Evolutionary conservation across 1,140 invertebrate genomes (phyloP).

Genomic region (Camponotus pennsylvanicus): DNA sequence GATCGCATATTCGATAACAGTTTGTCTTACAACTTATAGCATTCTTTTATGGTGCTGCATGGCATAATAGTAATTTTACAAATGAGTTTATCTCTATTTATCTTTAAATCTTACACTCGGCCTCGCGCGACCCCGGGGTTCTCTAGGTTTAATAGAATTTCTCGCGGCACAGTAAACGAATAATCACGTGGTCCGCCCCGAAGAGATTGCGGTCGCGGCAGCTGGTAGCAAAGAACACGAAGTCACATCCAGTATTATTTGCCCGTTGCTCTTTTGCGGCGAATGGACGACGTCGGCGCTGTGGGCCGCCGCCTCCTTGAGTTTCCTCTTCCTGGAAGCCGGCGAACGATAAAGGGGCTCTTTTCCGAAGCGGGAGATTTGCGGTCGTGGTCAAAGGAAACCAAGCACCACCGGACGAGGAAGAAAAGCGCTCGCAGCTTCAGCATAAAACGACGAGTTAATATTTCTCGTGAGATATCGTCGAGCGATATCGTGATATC

Average conservation of each 20-base stretch:
- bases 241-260: slow-evolving; percentile 48
- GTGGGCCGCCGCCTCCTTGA: neutral
- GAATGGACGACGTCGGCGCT: neutral
- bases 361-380: slow-evolving; percentile 52
- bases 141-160: slow-evolving; percentile 18
- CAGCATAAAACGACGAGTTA: slow-evolving; percentile 20
- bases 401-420: neutral
- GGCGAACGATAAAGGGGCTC: slow-evolving; percentile 30
- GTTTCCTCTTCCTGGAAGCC: slow-evolving; percentile 44
- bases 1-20: neutral
- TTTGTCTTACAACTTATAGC: no score
- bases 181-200: neutral
- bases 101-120: neutral
- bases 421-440: slow-evolving; percentile 26
- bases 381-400: slow-evolving; percentile 41
- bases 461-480: slow-evolving; percentile 31
- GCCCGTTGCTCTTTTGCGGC: slow-evolving; percentile 4
- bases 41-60: neutral
- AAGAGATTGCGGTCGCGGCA: slow-evolving; percentile 47
- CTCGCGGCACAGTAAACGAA: slow-evolving; percentile 37
- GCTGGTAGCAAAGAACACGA: slow-evolving; percentile 9
- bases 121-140: neutral
- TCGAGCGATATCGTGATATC: neutral
- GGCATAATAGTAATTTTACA: neutral
- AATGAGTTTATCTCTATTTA: slow-evolving; percentile 7